These are phyloP conservation scores for Apotomis turbidana DNA, from an alignment of 2,888 invertebrate genomes.

Conservation along the genomic window DNA sequence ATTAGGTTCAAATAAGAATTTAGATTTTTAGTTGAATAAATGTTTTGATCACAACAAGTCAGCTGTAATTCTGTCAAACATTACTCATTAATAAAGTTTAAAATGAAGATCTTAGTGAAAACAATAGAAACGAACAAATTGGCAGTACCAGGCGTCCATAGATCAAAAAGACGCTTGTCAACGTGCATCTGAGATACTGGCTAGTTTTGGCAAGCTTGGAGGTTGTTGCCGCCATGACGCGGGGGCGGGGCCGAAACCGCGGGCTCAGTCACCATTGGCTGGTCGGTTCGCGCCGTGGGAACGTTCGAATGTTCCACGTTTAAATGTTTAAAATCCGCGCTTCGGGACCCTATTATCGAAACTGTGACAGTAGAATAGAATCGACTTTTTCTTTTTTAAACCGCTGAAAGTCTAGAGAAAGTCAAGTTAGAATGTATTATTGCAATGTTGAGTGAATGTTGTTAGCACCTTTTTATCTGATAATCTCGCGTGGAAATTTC, in stretches of 20 bases:
- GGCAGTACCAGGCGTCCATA: slow-evolving; percentile 13
- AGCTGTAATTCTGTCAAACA: neutral
- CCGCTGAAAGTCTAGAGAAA: slow-evolving; percentile 22
- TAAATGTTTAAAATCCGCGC: slow-evolving; percentile 54
- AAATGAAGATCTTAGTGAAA: slow-evolving; percentile 7
- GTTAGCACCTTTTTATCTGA: slow-evolving; percentile 18
- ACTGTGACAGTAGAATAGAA: slow-evolving; percentile 31
- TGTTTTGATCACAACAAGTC: neutral
- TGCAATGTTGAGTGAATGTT: slow-evolving; percentile 6
- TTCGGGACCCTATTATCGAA: slow-evolving; percentile 44
- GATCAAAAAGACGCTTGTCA: slow-evolving; percentile 21
- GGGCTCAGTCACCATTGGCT: slow-evolving; percentile 72
- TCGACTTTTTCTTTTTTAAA: slow-evolving; percentile 15
- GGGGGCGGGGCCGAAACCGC: slow-evolving; percentile 68
- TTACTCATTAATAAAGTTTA: neutral
- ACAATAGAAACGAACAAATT: slow-evolving; percentile 22
- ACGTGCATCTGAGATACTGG: slow-evolving; percentile 52
- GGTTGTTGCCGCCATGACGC: slow-evolving; percentile 76
- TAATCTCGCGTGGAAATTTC: neutral
- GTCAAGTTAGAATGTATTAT: slow-evolving; percentile 21
- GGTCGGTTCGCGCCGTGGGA: slow-evolving; percentile 64
- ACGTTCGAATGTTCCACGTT: slow-evolving; percentile 46
- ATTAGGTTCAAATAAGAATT: too few species aligned
- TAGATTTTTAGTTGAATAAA: too few species aligned
- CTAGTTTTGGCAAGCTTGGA: slow-evolving; percentile 74